phyloP scores from a whole-genome alignment of 1,140 invertebrate genomes.

The Drosophila ficusphila region DNA sequence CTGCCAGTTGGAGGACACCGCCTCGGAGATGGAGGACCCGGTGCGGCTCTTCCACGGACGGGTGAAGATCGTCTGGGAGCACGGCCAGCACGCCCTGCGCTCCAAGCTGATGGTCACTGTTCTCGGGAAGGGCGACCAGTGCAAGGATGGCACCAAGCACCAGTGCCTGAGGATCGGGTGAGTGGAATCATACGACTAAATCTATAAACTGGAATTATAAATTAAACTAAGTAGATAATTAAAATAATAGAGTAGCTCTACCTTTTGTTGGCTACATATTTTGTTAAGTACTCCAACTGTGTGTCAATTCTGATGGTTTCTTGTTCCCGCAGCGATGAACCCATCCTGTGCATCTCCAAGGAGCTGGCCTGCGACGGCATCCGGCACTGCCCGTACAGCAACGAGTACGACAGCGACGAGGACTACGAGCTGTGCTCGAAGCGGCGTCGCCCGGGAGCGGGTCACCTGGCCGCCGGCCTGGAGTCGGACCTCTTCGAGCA shows the following conservation, averaged over 20 bases:
- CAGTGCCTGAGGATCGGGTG: slow-evolving; percentile 83
- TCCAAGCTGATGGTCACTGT: slow-evolving; percentile 83
- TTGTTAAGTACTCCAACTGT: too few species aligned
- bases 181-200: neutral
- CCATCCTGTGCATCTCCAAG: slow-evolving; percentile 86
- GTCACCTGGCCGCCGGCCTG: slow-evolving; percentile 64
- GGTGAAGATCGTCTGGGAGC: slow-evolving; percentile 78
- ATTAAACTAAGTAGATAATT: too few species aligned
- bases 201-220: neutral
- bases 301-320: neutral
- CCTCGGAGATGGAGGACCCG: slow-evolving; percentile 77
- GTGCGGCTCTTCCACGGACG: slow-evolving; percentile 79
- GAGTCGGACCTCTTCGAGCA: slow-evolving; percentile 77
- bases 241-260: too few species aligned
- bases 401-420: slow-evolving; percentile 85
- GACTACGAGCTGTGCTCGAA: slow-evolving; percentile 84
- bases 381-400: slow-evolving; percentile 86
- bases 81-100: slow-evolving; percentile 59
- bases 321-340: slow-evolving; percentile 69
- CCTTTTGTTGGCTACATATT: too few species aligned
- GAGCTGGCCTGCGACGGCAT: slow-evolving; percentile 87
- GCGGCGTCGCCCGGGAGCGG: slow-evolving; percentile 58
- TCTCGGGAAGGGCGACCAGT: slow-evolving; percentile 79
- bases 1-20: slow-evolving; percentile 76
- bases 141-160: slow-evolving; percentile 67